Conservation (phyloP, 2,888 invertebrate species). For the Acleris holmiana region DNA sequence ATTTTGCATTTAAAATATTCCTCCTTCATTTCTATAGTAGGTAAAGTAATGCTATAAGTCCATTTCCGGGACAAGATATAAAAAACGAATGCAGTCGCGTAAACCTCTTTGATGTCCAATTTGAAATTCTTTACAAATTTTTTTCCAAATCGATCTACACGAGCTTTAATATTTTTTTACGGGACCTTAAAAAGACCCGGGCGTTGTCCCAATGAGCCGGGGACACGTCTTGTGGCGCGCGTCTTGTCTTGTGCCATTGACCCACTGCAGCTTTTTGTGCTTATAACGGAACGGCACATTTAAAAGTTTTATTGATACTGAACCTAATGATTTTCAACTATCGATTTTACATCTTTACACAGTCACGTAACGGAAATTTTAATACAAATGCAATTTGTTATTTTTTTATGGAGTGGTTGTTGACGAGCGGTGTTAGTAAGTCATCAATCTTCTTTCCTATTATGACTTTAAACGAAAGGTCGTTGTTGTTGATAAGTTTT, state of each 20-base stretch:
- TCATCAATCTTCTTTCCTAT: no score
- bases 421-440: no score
- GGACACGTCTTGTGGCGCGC: constrained; percentile 51
- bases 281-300: constrained; percentile 78
- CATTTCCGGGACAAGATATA: no score
- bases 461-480: no score
- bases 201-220: constrained; percentile 48
- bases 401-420: no score
- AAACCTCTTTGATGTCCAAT: no score
- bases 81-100: no score
- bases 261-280: constrained; percentile 79
- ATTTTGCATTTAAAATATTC: no score
- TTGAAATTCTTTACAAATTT: no score
- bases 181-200: constrained; percentile 46
- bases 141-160: constrained; percentile 7
- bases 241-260: constrained; percentile 71
- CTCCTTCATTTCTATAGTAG: no score
- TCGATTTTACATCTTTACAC: constrained; percentile 49
- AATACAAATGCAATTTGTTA: constrained; percentile 10
- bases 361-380: constrained; percentile 32
- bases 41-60: no score
- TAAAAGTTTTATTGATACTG: constrained; percentile 76
- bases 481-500: no score
- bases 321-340: constrained; percentile 65
- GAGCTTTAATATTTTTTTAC: constrained; percentile 35